These are phyloP conservation scores for Hyperoplus lanceolatus DNA, from an alignment of 2,797 vertebrate species.

Conservation along the genomic window DNA sequence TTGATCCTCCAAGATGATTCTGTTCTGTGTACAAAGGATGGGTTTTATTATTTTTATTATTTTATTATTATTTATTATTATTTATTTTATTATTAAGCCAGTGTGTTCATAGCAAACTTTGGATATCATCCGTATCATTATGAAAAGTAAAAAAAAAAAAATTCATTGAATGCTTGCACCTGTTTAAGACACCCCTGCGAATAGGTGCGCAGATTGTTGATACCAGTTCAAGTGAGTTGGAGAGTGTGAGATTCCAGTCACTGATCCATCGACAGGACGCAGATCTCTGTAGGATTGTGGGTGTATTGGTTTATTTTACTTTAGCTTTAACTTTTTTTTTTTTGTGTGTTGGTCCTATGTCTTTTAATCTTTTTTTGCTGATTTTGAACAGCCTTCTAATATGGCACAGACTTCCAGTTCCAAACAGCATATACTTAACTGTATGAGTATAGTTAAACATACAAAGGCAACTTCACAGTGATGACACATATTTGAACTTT, in stretches of 20 bases:
- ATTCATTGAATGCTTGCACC: background rate
- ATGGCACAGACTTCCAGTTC: background rate
- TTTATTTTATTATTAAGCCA: background rate
- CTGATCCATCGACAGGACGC: background rate
- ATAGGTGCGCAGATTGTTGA: background rate
- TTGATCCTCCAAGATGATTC: background rate
- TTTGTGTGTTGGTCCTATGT: background rate
- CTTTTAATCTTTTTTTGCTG: background rate
- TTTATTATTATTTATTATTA: background rate
- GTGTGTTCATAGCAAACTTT: constrained; percentile 4
- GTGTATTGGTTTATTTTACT: background rate
- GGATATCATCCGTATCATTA: background rate
- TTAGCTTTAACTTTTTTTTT: background rate
- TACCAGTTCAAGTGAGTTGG: background rate
- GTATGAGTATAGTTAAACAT: background rate
- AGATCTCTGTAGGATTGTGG: background rate
- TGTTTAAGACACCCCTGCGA: background rate
- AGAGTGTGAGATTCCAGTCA: background rate
- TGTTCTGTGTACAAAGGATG: background rate
- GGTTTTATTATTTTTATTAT: background rate
- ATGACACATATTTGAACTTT: background rate
- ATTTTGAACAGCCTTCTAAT: background rate
- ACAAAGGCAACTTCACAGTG: background rate
- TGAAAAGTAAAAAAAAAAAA: background rate
- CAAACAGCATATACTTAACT: background rate